Base-by-base conservation (phyloP, 2,888 invertebrate species). In the Drepana falcataria region DNA sequence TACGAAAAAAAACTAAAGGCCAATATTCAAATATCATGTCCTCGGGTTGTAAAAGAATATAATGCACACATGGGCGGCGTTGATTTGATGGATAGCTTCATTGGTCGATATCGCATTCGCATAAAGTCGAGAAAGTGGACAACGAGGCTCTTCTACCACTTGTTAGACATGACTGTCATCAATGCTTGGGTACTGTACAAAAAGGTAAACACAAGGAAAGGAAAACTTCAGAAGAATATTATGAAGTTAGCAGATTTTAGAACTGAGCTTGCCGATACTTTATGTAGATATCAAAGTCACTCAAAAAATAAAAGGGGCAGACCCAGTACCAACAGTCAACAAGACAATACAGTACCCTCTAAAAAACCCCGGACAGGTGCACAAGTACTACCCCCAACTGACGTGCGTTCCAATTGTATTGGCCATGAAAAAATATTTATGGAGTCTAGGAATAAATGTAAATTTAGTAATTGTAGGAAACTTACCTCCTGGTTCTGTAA, bases 141-240 rank as follows among this genome's bases (percentile, higher is more conserved):
- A 48, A 65, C 70, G 68, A 65, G 73, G 49, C 59, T 73, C 59
- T 71, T 73, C 66, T 73, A 73, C 59, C 71, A 75, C 63, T 65
- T 70, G 51, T 59, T 72, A 56, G 71, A 73, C 65, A 55, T 73
- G 35, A 51, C 69, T 57, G 57, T 71, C 55, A 66, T 72, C 66
- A 73, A 72, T 65, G 61, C 70, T 59, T 73, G 69, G 72, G 54
- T 69, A 56, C 65, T 71, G 62, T 73, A 57, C 64, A 73, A 69
- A 59, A 71, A 69, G 58, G 66, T 68, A 61, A 57, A 54, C 41
- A 59, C 53, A 56, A 68, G 64, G 58, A 68, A 67, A 64, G 58
- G 65, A 59, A 58, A 70, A 67, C 63, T 70, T 64, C 67, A n/a
- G n/a, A n/a, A n/a, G n/a, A n/a, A n/a, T n/a, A n/a, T n/a, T n/a